Evolutionary conservation across 2,888 invertebrate species (phyloP), one percentile per base, ranked within the genome.

Genomic region (Lasioglossum pauxillum): DNA sequence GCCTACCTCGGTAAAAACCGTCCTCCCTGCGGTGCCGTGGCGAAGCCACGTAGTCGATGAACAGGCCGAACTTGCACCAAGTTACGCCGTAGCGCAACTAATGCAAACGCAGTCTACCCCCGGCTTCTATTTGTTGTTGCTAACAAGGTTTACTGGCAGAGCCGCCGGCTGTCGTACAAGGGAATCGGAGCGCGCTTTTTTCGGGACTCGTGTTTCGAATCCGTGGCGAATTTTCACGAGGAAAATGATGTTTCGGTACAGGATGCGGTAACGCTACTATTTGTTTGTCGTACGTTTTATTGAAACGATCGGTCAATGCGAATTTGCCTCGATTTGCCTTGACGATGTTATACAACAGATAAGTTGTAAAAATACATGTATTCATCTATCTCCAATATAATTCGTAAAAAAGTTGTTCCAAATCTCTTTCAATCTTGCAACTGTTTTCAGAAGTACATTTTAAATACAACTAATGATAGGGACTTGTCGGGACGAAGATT

Each of bases 71-170:
- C 78, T 86, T 86, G 23, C 67, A 53, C 75, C 53, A 86, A 83
- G 86, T 87, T 86, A 78, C 73, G 46, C 35, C 12, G 64, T 69
- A 35, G 64, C 67, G 72, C 46, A 77, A 82, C 86, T 80, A 46
- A 41, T 57, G 78, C 60, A 57, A 87, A 69, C 83, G 78, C 44
- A 72, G 49, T 46, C 53, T 75, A 75, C 71, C 23, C 72, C 35
- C 49, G 53, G 35, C 53, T 49, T 49, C 80, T 84, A 79, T 87
- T 87, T 83, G 77, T 79, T 75, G 87, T 76, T 76, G 84, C 81
- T 83, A 87, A 84, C 87, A 72, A 81, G 81, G 79, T 79, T 87
- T 73, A 81, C 78, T 38, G 46, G 49, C 12, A 23, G n/a, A 27
- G 44, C 38, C n/a, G 23, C 27, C 19, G 41, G 72, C 75, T 60